Percentiles rank a stretch among this genome's conserved stretches.
These are phyloP conservation scores for Cosmopolites sordidus DNA, from an alignment of 2,888 invertebrate genomes.

Conservation along the genomic window DNA sequence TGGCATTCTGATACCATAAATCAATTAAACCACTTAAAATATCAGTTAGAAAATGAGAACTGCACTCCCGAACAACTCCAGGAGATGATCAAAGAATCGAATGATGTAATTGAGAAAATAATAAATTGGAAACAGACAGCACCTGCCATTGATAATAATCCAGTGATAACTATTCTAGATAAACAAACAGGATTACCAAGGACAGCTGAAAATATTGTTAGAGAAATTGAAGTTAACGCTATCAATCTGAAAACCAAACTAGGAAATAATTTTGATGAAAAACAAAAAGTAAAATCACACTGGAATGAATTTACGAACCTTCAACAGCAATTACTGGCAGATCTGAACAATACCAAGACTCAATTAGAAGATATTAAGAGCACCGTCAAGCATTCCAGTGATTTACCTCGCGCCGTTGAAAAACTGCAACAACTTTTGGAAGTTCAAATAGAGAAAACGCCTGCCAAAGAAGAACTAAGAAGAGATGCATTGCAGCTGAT, in stretches of 20 bases:
- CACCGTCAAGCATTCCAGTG: slow-evolving; percentile 49
- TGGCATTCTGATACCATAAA: slow-evolving; percentile 78
- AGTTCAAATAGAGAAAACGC: slow-evolving; percentile 56
- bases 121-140: slow-evolving; percentile 68
- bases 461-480: slow-evolving; percentile 67
- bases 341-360: slow-evolving; percentile 58
- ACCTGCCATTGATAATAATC: slow-evolving; percentile 63
- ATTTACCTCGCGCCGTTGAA: slow-evolving; percentile 51
- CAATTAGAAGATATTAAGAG: slow-evolving; percentile 57
- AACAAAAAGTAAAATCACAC: slow-evolving; percentile 67
- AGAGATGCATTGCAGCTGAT: slow-evolving; percentile 74
- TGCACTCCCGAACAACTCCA: slow-evolving; percentile 67
- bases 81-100: slow-evolving; percentile 64
- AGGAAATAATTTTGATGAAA: slow-evolving; percentile 61
- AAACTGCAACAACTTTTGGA: slow-evolving; percentile 53
- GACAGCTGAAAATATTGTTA: slow-evolving; percentile 67
- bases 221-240: slow-evolving; percentile 68
- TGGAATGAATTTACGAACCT: slow-evolving; percentile 73
- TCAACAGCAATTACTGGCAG: slow-evolving; percentile 65
- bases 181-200: slow-evolving; percentile 65
- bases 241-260: slow-evolving; percentile 64
- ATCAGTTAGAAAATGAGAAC: slow-evolving; percentile 73
- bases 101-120: slow-evolving; percentile 62
- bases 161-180: slow-evolving; percentile 65
- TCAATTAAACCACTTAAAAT: slow-evolving; percentile 74